phyloP scores from a whole-genome alignment of 2,113 vertebrate genomes.

The Pagrus major region DNA sequence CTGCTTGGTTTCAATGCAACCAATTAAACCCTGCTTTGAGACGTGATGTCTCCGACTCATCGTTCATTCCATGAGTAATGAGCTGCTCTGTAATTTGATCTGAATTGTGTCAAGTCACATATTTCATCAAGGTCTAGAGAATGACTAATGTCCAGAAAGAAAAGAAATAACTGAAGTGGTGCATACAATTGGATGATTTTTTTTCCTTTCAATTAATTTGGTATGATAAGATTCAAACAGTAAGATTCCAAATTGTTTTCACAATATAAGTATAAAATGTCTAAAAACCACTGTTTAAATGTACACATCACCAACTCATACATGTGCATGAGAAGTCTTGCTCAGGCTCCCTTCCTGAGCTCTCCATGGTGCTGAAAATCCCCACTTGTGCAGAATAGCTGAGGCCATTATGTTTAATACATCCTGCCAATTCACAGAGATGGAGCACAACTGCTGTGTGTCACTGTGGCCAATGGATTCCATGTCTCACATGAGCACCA shows the following conservation, averaged over 20 bases:
- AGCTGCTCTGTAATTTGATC: conserved; percentile 9
- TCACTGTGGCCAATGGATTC: conserved; percentile 64
- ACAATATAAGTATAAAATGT: conserved; percentile 16
- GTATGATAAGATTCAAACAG: not conserved
- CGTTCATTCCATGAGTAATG: conserved; percentile 13
- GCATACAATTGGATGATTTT: not conserved
- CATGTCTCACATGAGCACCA: conserved; percentile 52
- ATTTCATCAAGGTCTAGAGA: not conserved
- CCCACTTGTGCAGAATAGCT: conserved; percentile 67
- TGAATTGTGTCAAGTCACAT: not conserved
- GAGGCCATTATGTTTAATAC: conserved; percentile 58
- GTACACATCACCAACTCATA: not conserved
- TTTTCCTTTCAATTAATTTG: not conserved
- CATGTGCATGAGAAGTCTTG: not conserved
- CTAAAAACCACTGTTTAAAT: conserved; percentile 1
- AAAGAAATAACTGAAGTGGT: not conserved
- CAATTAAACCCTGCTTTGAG: conserved; percentile 44
- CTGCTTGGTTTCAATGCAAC: conserved; percentile 22
- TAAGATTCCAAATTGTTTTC: not conserved
- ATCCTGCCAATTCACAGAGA: conserved; percentile 66
- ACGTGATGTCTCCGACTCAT: conserved; percentile 17
- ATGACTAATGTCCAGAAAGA: not conserved
- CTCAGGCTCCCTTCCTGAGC: conserved; percentile 60
- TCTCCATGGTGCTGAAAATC: conserved; percentile 87
- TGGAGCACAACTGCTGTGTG: conserved; percentile 60